Percentiles rank a stretch among this genome's conserved stretches.
Evolutionary conservation across 1,140 invertebrate species (phyloP).

Genomic region (Samia ricini): DNA sequence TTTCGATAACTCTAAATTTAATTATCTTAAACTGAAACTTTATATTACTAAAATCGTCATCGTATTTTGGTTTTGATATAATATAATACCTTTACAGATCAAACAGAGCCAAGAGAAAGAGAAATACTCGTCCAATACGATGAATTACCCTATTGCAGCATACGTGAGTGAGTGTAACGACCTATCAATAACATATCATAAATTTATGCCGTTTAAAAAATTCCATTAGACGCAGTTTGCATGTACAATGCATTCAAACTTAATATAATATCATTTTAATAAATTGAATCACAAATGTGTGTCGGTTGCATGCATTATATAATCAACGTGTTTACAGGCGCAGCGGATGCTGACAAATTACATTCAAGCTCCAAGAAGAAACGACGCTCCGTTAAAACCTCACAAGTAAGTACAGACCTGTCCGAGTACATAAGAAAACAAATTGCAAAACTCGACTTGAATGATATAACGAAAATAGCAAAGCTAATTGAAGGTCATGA

Average conservation of each 20-base stretch:
- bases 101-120: conserved; percentile 58
- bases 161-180: conserved; percentile 54
- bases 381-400: conserved; percentile 45
- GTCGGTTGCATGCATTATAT: not conserved
- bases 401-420: conserved; percentile 69
- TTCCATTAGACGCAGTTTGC: not conserved
- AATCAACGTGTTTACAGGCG: conserved; percentile 33
- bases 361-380: conserved; percentile 58
- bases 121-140: conserved; percentile 43
- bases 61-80: not conserved
- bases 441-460: conserved; percentile 60
- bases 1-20: too few species aligned
- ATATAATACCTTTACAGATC: conserved; percentile 44
- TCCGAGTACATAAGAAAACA: conserved; percentile 60
- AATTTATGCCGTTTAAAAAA: conserved; percentile 1
- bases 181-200: not conserved
- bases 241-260: not conserved
- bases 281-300: conserved; percentile 6
- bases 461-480: conserved; percentile 59
- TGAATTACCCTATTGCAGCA: conserved; percentile 45
- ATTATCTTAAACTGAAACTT: too few species aligned
- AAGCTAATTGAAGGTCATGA: conserved; percentile 60
- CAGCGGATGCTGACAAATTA: conserved; percentile 57
- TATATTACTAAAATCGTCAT: too few species aligned
- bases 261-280: not conserved